Percentiles rank a stretch among this genome's conserved stretches.
phyloP scores from a whole-genome alignment of 2,113 vertebrate genomes.

The Tenrec ecaudatus region DNA sequence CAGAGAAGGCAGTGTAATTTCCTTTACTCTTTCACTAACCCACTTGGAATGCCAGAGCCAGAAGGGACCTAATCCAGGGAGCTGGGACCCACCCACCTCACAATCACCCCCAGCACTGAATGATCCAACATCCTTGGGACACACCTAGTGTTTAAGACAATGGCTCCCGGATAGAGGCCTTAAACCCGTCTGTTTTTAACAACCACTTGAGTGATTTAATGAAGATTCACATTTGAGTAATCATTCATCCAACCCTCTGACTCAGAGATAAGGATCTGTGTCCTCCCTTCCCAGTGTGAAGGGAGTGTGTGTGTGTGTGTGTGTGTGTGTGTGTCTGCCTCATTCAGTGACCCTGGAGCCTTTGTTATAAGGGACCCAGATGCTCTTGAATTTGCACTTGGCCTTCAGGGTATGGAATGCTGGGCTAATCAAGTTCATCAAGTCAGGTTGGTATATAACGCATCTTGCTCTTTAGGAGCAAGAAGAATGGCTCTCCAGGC shows the following conservation, averaged over 20 bases:
- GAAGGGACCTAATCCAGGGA: neutral
- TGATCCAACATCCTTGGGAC: neutral
- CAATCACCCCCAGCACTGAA: neutral
- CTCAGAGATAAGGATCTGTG: neutral
- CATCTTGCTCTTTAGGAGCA: neutral
- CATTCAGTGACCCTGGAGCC: neutral
- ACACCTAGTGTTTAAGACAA: neutral
- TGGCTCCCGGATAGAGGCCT: neutral
- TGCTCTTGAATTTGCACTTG: neutral
- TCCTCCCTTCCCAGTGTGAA: fast-evolving
- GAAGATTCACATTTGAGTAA: neutral
- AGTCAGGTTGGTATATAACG: neutral
- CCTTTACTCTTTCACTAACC: neutral
- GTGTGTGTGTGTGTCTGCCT: neutral
- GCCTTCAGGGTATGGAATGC: neutral
- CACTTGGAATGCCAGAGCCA: neutral
- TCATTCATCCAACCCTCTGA: neutral
- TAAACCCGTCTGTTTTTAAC: neutral
- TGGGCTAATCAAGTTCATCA: neutral
- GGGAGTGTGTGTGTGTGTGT: too few relatives aligned
- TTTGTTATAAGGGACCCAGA: neutral
- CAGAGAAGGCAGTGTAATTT: neutral
- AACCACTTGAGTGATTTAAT: neutral
- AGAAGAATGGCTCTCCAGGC: neutral
- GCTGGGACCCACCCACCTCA: neutral